Evolutionary conservation across 2,797 vertebrate genomes (phyloP), one percentile per base, ranked within the genome.

Genomic region (Pristis pectinata): DNA sequence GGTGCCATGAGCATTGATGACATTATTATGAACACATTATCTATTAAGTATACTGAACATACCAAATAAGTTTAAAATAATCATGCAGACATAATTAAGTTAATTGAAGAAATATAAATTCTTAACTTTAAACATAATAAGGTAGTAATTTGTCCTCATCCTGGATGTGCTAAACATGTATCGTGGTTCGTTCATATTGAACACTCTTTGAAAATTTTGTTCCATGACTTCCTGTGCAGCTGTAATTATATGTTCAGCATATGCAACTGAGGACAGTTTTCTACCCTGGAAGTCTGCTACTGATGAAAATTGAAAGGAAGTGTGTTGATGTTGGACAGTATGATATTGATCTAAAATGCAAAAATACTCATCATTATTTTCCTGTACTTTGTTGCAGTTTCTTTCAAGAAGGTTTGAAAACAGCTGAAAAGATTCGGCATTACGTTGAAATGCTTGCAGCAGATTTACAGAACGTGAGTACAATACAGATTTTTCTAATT

Each of bases 391-490:
- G 24, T 70, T 94, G 44, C 96, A 98, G 97, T 96, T 98, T 98
- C 96, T 97, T 98, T 95, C 98, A 98, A 98, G 98, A 98, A 96
- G 98, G 98, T 96, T 96, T 98, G 94, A 96, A 96, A 95, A 97
- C 97, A 95, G 97, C 97, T 2, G 97, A 97, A 95, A 97, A 97
- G 95, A 95, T 98, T 94, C 98, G 97, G 95, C 96, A 97, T 80
- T 98, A 98, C 96, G 97, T 98, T 94, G 97, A 98, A 56, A 96
- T 96, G 37, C 97, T 98, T 67, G 96, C 96, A 0, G 96, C 96
- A 22, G 97, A 98, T 83, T 96, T 98, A 95, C 96, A 96, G 37
- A 95, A 17, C 24, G 96, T 96, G 76, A 96, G 96, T 96, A 95
- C 70, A 7, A 34, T 49, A 34, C 30, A 41, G 4, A 82, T 34